These are phyloP conservation scores for Drosophila virilis DNA, from an alignment of 1,140 invertebrate species.

Conservation along the genomic window DNA sequence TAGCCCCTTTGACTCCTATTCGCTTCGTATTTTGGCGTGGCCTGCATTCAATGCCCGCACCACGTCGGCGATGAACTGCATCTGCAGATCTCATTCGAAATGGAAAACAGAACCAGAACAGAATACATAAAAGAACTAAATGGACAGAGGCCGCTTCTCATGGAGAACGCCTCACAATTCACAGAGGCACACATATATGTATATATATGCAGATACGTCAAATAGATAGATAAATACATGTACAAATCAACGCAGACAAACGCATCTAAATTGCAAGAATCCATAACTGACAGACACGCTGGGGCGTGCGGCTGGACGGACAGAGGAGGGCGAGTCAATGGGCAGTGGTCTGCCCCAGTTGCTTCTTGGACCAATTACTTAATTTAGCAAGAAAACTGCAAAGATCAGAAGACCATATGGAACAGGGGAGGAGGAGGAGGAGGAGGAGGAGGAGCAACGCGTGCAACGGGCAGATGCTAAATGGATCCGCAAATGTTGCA, in stretches of 20 bases:
- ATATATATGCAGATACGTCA: conserved; percentile 26
- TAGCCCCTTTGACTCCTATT: conserved; percentile 44
- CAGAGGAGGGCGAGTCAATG: not conserved
- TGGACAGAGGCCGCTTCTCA: conserved; percentile 42
- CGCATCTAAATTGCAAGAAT: conserved; percentile 67
- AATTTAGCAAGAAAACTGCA: conserved; percentile 76
- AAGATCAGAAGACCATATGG: conserved; percentile 21
- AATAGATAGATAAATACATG: conserved; percentile 53
- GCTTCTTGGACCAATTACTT: conserved; percentile 71
- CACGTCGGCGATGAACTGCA: conserved; percentile 35
- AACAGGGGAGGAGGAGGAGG: conserved; percentile 6
- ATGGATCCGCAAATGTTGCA: conserved; percentile 71
- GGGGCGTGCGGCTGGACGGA: not conserved
- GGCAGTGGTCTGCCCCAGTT: conserved; percentile 31
- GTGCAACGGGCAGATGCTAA: conserved; percentile 24
- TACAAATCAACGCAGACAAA: conserved; percentile 25
- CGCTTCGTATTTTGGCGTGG: conserved; percentile 20
- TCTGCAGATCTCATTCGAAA: conserved; percentile 64
- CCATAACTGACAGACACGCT: conserved; percentile 32
- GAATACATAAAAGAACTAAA: conserved; percentile 37
- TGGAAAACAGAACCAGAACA: conserved; percentile 62
- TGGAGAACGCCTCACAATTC: conserved; percentile 24
- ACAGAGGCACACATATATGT: conserved; percentile 37
- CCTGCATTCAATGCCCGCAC: conserved; percentile 39
- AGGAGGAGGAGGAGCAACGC: conserved; percentile 5